Evolutionary conservation across 2,888 invertebrate species (phyloP).

Genomic region (Erebia aethiops): DNA sequence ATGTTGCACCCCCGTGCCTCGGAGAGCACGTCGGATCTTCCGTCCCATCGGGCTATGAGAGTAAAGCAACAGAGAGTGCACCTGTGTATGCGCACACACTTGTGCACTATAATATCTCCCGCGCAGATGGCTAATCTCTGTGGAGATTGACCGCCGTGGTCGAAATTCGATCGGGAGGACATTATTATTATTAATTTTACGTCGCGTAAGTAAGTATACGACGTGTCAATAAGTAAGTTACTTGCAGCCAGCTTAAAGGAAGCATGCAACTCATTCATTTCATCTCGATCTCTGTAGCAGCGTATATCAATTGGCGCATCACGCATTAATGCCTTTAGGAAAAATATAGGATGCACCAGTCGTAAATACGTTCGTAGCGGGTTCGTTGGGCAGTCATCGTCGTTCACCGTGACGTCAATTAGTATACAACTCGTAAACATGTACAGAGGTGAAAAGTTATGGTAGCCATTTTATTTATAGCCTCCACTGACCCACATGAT

Average conservation of each 20-base stretch:
- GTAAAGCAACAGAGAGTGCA: no score
- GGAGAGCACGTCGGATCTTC: no score
- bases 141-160: no score
- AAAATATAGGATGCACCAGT: slow-evolving; percentile 67
- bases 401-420: slow-evolving; percentile 62
- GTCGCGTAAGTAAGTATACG: no score
- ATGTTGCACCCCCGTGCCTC: no score
- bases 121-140: no score
- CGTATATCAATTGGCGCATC: slow-evolving; percentile 71
- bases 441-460: slow-evolving; percentile 44
- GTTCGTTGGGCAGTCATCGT: slow-evolving; percentile 49
- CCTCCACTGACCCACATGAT: slow-evolving; percentile 27
- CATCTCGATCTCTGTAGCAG: slow-evolving; percentile 46
- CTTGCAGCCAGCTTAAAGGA: slow-evolving; percentile 19
- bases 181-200: no score
- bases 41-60: no score
- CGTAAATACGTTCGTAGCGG: slow-evolving; percentile 59
- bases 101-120: no score
- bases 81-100: no score
- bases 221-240: neutral
- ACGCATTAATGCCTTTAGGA: slow-evolving; percentile 67
- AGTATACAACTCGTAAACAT: slow-evolving; percentile 52
- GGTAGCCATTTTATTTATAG: slow-evolving; percentile 32
- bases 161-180: no score
- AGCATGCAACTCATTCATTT: slow-evolving; percentile 23